Evolutionary conservation across 1,140 invertebrate species (phyloP), one percentile per base, ranked within the genome.

Genomic region (Medauroidea extradentata): DNA sequence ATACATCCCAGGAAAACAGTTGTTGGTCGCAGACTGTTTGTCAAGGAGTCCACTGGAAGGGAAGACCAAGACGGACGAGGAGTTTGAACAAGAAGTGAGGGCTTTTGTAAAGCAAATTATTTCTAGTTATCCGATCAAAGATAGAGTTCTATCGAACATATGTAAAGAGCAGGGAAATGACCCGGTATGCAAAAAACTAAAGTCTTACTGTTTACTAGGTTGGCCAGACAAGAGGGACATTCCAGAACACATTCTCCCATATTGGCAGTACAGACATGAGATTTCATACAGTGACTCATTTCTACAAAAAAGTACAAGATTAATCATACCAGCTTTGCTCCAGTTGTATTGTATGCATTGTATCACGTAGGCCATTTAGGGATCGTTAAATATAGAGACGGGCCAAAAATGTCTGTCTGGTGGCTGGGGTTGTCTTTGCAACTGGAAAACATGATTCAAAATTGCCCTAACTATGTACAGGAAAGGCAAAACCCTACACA

Each of bases 1-100:
- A 18, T 73, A 72, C 64, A 58, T 65, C 38, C 71, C 71, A 34
- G 68, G 73, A 14, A 67, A 63, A 52, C 42, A 65, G 38, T 59
- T 74, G 44, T 29, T 64, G 25, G 58, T 71, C 16, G 70, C 75
- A 4, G 73, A 75, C 53, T 52, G 29, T 34, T 7, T 34, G 29
- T 34, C 29, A 11, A 34, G 29, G 29, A 11, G 4, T 34, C 29
- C 63, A 9, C 61, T 73, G 42, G 72, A 64, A 27, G 64, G 41
- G 63, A 60, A 49, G 64, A 66, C 9, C 48, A 29, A 38, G 18
- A 34, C 24, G 29, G 42, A 23, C n/a, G n/a, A n/a, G n/a, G n/a
- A n/a, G 39, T 60, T 64, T 39, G 48, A 18, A 54, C 43, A 49
- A 13, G 58, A 52, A 59, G 62, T 56, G 2, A 41, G 57, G 18